Base-by-base conservation (phyloP, 2,797 vertebrate genomes). In the Gila robusta region DNA sequence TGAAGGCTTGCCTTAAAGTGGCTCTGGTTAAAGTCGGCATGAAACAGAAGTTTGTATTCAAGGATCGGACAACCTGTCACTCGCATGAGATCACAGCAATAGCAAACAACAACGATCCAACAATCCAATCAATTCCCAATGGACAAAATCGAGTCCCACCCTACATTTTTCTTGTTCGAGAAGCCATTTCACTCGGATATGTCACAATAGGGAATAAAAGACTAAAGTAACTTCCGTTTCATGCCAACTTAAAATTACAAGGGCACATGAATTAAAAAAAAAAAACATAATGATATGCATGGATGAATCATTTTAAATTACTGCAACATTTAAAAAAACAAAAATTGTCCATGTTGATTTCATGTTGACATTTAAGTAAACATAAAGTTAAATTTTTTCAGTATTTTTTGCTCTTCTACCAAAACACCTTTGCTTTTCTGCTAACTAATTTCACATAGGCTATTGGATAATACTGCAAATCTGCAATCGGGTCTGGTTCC, bases 391-490 rank as follows among this genome's bases (percentile, higher is more conserved):
- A 0, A 8, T 23, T 56, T 54, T 56, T 41, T 41, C 41, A 10
- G 41, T 41, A 10, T 41, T 41, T 41, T 41, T 41, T 2, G 39
- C 16, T 35, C 14, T 28, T 14, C 11, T 14, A 6, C 26, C 12
- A 64, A 64, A 64, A 64, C 1, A 64, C 11, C 12, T 64, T 67
- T 35, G 7, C 17, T 69, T 19, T 10, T 35, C 1, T 37, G 67
- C 19, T 11, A 70, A 39, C 35, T 70, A 10, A 39, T 70, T 70
- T 37, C 5, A 17, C 32, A 21, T 94, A 92, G 92, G 90, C 91
- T 91, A 90, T 86, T 71, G 88, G 87, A 82, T 87, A 87, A 87
- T 84, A 88, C 89, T 59, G 82, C 47, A 87, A 76, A 80, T 8
- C 0, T 59, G 84, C 71, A 83, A 85, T 39, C 17, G 87, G 91